phyloP scores from a whole-genome alignment of 2,888 invertebrate genomes.

The Meteorus colon region DNA sequence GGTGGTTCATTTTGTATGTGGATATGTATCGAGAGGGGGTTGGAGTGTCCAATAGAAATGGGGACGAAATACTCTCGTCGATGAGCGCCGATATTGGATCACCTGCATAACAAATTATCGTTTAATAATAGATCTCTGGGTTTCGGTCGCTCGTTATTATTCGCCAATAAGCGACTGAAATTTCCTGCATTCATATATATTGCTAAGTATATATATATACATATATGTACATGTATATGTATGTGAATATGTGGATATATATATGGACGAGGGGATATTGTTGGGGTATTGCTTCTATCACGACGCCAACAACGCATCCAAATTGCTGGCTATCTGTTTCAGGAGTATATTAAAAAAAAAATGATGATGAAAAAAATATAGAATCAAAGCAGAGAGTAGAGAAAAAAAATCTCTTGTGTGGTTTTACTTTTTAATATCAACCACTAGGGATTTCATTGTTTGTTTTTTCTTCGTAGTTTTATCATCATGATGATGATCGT shows the following conservation, averaged over 20 bases:
- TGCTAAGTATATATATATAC: too few species aligned
- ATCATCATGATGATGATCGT: constrained; percentile 7
- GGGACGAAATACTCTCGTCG: constrained; percentile 17
- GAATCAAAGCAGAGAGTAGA: constrained; percentile 11
- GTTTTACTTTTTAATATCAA: not conserved
- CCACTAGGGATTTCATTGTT: not conserved
- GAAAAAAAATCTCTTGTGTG: not conserved
- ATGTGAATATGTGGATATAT: not conserved
- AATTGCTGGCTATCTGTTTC: constrained; percentile 34
- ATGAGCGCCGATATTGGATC: constrained; percentile 47
- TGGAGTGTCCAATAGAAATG: not conserved
- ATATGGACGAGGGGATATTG: not conserved
- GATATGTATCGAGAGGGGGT: not conserved
- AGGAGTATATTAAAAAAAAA: constrained; percentile 24
- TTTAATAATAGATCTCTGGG: constrained; percentile 43
- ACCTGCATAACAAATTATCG: constrained; percentile 44
- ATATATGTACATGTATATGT: not conserved
- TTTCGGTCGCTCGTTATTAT: constrained; percentile 36
- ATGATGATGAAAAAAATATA: constrained; percentile 25
- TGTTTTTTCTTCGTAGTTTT: not conserved
- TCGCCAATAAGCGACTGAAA: constrained; percentile 21
- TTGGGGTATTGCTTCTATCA: constrained; percentile 35
- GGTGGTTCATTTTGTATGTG: not conserved
- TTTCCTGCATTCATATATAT: constrained; percentile 23
- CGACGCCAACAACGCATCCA: constrained; percentile 15